Conservation (phyloP, 1,140 invertebrate genomes). For the Dysdera silvatica region DNA sequence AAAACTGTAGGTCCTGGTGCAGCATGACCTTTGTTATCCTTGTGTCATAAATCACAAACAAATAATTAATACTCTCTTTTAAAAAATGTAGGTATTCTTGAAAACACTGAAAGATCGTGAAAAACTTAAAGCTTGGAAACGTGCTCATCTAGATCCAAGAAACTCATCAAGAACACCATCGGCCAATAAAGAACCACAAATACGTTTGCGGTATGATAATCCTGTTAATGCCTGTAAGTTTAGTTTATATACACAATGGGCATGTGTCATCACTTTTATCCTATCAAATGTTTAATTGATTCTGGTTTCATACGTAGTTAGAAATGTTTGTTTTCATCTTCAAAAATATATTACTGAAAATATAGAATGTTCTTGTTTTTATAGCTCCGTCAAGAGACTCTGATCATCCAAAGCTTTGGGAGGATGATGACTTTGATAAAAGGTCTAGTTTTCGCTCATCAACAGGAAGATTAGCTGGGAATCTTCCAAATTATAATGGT, state of each 20-base stretch:
- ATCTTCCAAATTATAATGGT: conserved; percentile 80
- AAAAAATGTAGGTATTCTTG: conserved; percentile 53
- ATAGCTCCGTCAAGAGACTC: conserved; percentile 81
- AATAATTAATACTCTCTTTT: background rate
- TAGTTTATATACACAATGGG: background rate
- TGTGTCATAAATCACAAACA: too few species aligned
- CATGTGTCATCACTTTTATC: background rate
- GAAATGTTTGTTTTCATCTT: background rate
- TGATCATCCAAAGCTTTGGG: conserved; percentile 78
- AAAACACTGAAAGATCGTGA: conserved; percentile 91
- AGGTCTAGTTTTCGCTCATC: conserved; percentile 60
- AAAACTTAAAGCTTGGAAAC: conserved; percentile 80
- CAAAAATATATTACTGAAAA: background rate
- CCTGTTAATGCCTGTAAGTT: conserved; percentile 88
- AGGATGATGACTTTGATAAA: conserved; percentile 61
- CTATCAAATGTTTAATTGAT: background rate
- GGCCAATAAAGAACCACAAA: conserved; percentile 78
- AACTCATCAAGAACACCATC: conserved; percentile 94
- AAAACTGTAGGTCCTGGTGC: too few species aligned
- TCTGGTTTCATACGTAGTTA: background rate
- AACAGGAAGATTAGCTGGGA: conserved; percentile 59
- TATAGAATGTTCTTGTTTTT: conserved; percentile 30
- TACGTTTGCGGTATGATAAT: conserved; percentile 87
- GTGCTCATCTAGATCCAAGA: conserved; percentile 84
- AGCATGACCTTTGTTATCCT: too few species aligned